A percentile compares a stretch with the other conserved stretches of the same genome.
Evolutionary conservation across 2,888 invertebrate genomes (phyloP).

Genomic region (Meganola albula): DNA sequence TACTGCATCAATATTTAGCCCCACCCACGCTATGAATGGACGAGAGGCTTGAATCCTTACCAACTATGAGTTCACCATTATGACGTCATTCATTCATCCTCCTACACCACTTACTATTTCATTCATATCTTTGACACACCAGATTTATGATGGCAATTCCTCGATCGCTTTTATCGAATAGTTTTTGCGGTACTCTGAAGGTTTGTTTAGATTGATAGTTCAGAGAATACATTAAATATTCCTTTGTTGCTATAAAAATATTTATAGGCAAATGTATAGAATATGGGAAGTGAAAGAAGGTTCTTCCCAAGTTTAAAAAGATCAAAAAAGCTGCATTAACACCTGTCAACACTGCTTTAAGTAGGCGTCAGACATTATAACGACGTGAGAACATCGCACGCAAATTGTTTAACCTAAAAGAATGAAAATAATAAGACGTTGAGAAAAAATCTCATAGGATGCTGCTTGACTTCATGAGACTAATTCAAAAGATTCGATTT

Average conservation of each 20-base stretch:
- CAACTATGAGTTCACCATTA: slow-evolving; percentile 23
- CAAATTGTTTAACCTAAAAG: no score
- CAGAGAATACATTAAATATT: slow-evolving; percentile 13
- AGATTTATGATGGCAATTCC: slow-evolving; percentile 18
- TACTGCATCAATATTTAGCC: background rate
- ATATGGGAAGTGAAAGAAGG: slow-evolving; percentile 5
- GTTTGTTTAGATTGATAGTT: slow-evolving; percentile 11
- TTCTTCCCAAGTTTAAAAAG: slow-evolving; percentile 3
- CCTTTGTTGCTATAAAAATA: slow-evolving; percentile 4
- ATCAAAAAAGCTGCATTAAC: slow-evolving; percentile 19
- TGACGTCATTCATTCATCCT: slow-evolving; percentile 32
- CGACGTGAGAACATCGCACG: no score
- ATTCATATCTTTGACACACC: slow-evolving; percentile 25
- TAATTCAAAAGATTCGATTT: no score
- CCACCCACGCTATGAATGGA: slow-evolving; percentile 5
- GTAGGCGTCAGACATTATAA: no score
- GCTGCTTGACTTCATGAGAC: no score
- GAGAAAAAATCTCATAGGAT: no score
- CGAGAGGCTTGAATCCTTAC: slow-evolving; percentile 24
- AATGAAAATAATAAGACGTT: no score
- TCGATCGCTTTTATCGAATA: slow-evolving; percentile 21
- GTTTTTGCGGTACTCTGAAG: slow-evolving; percentile 12
- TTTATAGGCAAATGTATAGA: background rate
- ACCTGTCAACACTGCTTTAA: no score
- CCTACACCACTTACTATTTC: slow-evolving; percentile 26